A percentile compares a stretch with the other conserved stretches of the same genome.
Conservation (phyloP, 2,888 invertebrate species). For the Eupithecia subfuscata region DNA sequence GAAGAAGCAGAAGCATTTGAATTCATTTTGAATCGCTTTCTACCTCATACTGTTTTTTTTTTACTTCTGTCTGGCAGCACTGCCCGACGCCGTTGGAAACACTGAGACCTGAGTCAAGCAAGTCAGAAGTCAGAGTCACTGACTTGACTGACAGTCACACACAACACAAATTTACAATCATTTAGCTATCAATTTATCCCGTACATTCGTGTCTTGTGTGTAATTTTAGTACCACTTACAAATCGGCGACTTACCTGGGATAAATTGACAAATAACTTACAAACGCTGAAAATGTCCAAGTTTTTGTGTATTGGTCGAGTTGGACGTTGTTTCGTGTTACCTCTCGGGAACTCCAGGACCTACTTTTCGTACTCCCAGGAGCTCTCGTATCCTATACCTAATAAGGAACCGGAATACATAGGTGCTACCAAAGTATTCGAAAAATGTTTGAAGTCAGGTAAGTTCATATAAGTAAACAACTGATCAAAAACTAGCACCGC, state of each 20-base stretch:
- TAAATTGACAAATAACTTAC: neutral
- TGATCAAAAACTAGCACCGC: neutral
- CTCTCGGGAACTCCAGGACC: constrained; percentile 71
- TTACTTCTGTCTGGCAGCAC: too few species aligned
- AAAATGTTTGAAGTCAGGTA: constrained; percentile 91
- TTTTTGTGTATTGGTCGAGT: constrained; percentile 70
- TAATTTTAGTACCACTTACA: neutral
- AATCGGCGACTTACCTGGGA: neutral
- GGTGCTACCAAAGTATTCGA: constrained; percentile 91
- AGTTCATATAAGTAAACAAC: constrained; percentile 48
- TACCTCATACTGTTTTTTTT: too few species aligned
- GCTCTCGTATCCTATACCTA: constrained; percentile 89
- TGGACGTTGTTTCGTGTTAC: constrained; percentile 66
- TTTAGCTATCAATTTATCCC: too few species aligned
- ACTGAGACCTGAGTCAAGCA: too few species aligned
- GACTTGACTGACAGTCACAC: too few species aligned
- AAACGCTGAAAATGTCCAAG: constrained; percentile 39
- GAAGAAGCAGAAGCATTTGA: too few species aligned
- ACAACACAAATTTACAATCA: too few species aligned
- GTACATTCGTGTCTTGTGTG: too few species aligned
- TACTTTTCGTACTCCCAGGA: constrained; percentile 92
- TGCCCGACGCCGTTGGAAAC: too few species aligned
- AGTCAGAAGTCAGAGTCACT: too few species aligned
- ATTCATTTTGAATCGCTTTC: too few species aligned
- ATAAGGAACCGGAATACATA: constrained; percentile 88